Base-by-base conservation (phyloP, 1,140 invertebrate genomes). In the Cyclina sinensis region DNA sequence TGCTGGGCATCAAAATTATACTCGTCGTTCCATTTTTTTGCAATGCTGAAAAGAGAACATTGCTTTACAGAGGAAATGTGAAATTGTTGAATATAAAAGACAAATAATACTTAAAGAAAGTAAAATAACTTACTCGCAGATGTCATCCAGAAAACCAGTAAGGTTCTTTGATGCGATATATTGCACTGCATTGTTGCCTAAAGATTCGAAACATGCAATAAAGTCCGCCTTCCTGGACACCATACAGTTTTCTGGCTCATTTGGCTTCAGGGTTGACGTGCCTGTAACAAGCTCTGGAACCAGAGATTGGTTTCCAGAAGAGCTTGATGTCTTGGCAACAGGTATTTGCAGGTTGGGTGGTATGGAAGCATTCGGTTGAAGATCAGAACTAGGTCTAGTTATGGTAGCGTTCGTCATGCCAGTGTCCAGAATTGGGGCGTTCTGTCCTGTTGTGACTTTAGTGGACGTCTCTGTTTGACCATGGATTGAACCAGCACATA, bases 81-180 rank as follows among this genome's bases (percentile, higher is more conserved):
- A n/a, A n/a, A n/a, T n/a, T n/a, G n/a, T n/a, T n/a, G n/a, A n/a
- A n/a, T n/a, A n/a, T n/a, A n/a, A n/a, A n/a, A n/a, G n/a, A n/a
- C n/a, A n/a, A n/a, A n/a, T n/a, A n/a, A n/a, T n/a, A n/a, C n/a
- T n/a, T n/a, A n/a, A n/a, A n/a, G n/a, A n/a, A n/a, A n/a, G n/a
- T n/a, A n/a, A n/a, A n/a, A n/a, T n/a, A n/a, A 59, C 76, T 79
- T 79, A 79, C 76, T 79, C 76, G 51, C 76, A 79, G 5, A 79
- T 79, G 48, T 79, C 76, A 59, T 59, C 46, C 54, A 79, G 7
- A 57, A 79, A 79, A 32, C 76, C 76, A 3, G 54, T 35, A 5
- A 79, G 30, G 18, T 79, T 59, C 21, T 35, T 24, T 2, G 48
- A 14, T 35, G 51, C 14, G 14, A 79, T 21, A n/a, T 48, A 79